Evolutionary conservation across 1,140 invertebrate genomes (phyloP).

Genomic region (Homalodisca vitripennis): DNA sequence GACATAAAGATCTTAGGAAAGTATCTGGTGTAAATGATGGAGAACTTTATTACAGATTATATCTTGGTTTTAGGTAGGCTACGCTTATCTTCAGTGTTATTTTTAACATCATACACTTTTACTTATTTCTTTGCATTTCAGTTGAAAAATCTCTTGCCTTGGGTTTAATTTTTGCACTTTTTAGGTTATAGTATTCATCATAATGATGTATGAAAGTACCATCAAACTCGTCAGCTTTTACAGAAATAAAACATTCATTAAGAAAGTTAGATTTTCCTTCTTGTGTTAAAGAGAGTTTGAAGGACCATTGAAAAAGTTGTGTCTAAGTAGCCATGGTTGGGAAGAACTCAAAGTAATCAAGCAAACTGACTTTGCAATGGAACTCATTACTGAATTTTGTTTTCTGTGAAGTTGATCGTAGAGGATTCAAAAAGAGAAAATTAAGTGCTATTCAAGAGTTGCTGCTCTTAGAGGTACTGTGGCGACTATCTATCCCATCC

Average conservation of each 20-base stretch:
- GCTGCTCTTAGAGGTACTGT: constrained; percentile 70
- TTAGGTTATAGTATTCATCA: too few relatives aligned
- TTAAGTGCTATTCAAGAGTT: constrained; percentile 63
- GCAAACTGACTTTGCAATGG: constrained; percentile 63
- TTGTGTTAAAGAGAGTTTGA: constrained; percentile 12
- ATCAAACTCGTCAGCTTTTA: constrained; percentile 4
- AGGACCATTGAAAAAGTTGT: constrained; percentile 10
- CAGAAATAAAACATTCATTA: constrained; percentile 19
- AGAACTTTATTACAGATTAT: too few relatives aligned
- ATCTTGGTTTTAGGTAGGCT: too few relatives aligned
- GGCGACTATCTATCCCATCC: constrained; percentile 70
- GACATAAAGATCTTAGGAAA: too few relatives aligned
- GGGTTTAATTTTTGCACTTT: too few relatives aligned
- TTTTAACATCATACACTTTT: too few relatives aligned
- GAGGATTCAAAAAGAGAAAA: constrained; percentile 48
- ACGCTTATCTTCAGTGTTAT: too few relatives aligned
- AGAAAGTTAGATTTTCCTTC: constrained; percentile 18
- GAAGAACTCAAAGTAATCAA: constrained; percentile 49
- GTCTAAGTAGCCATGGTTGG: constrained; percentile 6
- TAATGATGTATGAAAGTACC: constrained; percentile 13
- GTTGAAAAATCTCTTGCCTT: too few relatives aligned
- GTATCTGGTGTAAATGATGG: too few relatives aligned
- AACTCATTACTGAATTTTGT: constrained; percentile 80
- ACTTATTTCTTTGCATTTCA: too few relatives aligned
- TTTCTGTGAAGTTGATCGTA: constrained; percentile 71